Evolutionary conservation across 2,888 invertebrate genomes (phyloP).

Genomic region (Tuta absoluta): DNA sequence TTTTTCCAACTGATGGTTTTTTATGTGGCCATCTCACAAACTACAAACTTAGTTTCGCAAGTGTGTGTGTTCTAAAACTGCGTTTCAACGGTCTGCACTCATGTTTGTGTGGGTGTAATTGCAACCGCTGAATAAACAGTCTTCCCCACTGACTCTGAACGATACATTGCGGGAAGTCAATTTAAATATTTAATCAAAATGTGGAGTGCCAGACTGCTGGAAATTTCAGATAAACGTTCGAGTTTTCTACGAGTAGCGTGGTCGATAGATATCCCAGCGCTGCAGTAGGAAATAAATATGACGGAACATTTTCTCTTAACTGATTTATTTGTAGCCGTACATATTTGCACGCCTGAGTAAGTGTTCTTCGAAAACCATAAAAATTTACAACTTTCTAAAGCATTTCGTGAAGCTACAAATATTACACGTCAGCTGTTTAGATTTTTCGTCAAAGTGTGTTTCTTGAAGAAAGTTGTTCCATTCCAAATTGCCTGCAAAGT

Average conservation of each 20-base stretch:
- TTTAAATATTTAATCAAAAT: constrained; percentile 15
- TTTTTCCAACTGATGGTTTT: too few relatives aligned
- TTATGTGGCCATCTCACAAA: too few relatives aligned
- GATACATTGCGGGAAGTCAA: constrained; percentile 11
- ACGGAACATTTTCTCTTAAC: neutral
- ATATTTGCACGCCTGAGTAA: too few relatives aligned
- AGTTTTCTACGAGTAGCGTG: neutral
- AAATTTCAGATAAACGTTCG: neutral
- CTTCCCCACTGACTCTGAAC: neutral
- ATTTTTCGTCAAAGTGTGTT: too few relatives aligned
- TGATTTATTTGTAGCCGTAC: too few relatives aligned
- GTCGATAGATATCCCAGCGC: too few relatives aligned
- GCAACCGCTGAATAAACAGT: neutral
- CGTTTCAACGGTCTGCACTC: neutral
- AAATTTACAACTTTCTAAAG: too few relatives aligned
- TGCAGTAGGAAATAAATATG: neutral
- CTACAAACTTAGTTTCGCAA: neutral
- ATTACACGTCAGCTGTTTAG: too few relatives aligned
- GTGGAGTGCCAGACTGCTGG: neutral
- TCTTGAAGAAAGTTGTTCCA: too few relatives aligned
- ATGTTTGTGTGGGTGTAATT: neutral
- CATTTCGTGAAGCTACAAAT: too few relatives aligned
- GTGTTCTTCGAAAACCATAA: too few relatives aligned
- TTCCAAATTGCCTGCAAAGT: too few relatives aligned
- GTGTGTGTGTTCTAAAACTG: neutral